Percentiles rank a stretch among this genome's conserved stretches.
These are phyloP conservation scores for Bombus turneri DNA, from an alignment of 1,140 invertebrate genomes.

Conservation along the genomic window DNA sequence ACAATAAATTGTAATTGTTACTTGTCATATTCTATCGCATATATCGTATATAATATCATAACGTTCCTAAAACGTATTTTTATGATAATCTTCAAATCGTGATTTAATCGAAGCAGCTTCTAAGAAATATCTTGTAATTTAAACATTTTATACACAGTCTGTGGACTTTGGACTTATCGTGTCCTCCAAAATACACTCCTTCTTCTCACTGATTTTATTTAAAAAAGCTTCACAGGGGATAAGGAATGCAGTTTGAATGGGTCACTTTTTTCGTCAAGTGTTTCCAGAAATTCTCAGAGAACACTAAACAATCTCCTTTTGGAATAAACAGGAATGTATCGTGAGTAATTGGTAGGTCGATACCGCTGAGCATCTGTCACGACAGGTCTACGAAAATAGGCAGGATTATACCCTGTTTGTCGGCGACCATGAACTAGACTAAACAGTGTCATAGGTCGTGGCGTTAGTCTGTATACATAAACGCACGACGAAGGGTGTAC, in stretches of 20 bases:
- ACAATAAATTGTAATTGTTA: too few relatives aligned
- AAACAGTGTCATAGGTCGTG: conserved; percentile 60
- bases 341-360: conserved; percentile 15
- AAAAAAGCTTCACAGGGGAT: background rate
- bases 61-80: too few relatives aligned
- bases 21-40: too few relatives aligned
- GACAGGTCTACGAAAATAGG: conserved; percentile 40
- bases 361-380: conserved; percentile 31
- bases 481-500: conserved; percentile 39
- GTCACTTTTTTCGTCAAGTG: background rate
- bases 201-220: conserved; percentile 16
- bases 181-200: background rate
- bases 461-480: conserved; percentile 42
- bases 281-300: conserved; percentile 19
- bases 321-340: conserved; percentile 9
- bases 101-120: background rate
- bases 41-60: too few relatives aligned
- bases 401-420: conserved; percentile 21
- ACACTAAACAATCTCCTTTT: background rate
- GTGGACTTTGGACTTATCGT: background rate
- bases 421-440: conserved; percentile 46
- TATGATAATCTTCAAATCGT: background rate
- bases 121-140: too few relatives aligned
- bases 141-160: background rate
- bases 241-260: background rate